These are phyloP conservation scores for Marmota flaviventris DNA, from an alignment of 2,113 vertebrate genomes.

Conservation along the genomic window DNA sequence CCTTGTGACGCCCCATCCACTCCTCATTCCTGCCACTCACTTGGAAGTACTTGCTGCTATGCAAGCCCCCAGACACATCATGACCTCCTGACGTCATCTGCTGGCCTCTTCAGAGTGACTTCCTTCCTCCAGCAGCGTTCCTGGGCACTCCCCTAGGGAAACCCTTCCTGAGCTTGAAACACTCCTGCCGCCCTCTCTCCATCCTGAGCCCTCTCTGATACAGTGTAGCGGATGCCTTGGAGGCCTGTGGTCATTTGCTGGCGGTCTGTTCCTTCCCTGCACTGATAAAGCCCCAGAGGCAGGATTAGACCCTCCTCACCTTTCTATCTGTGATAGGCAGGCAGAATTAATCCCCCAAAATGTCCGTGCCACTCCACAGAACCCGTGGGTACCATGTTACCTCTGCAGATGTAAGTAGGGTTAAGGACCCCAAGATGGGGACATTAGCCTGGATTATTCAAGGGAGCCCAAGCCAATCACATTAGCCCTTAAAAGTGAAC, in stretches of 20 bases:
- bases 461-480: not conserved
- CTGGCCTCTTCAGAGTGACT: fast-evolving
- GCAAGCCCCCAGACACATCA: not conserved
- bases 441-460: not conserved
- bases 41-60: not conserved
- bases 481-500: not conserved
- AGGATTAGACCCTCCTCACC: not conserved
- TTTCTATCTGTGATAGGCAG: not conserved
- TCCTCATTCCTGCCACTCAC: too few relatives aligned
- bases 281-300: not conserved
- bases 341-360: too few relatives aligned
- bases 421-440: not conserved
- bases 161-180: not conserved
- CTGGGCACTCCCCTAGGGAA: not conserved
- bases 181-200: not conserved
- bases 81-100: not conserved
- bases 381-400: not conserved
- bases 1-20: too few relatives aligned
- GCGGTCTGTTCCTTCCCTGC: not conserved
- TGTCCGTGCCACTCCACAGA: not conserved
- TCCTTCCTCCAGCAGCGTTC: not conserved
- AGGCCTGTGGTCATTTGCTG: not conserved
- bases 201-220: not conserved
- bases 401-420: not conserved
- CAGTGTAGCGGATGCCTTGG: too few relatives aligned